A percentile compares a stretch with the other conserved stretches of the same genome.
Evolutionary conservation across 2,113 vertebrate genomes (phyloP).

Genomic region (Ploceus nigricollis): DNA sequence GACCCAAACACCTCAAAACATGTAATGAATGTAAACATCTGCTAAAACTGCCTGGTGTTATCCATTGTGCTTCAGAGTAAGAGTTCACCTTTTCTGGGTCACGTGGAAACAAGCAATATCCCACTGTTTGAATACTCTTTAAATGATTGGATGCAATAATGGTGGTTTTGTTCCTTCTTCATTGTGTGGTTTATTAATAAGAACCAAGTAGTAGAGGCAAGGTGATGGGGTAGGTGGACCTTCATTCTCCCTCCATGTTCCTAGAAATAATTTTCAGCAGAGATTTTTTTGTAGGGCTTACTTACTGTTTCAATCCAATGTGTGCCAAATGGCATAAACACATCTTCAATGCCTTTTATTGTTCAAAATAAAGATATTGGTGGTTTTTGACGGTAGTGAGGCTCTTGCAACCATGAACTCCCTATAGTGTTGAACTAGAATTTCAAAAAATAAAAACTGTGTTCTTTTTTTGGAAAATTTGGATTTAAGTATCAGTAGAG

Average conservation of each 20-base stretch:
- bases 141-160: background rate
- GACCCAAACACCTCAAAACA: background rate
- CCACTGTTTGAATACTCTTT: background rate
- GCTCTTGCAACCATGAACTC: background rate
- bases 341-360: background rate
- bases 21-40: background rate
- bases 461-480: background rate
- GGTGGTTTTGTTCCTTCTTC: background rate
- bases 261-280: background rate
- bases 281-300: background rate
- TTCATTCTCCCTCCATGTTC: background rate
- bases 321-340: background rate
- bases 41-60: background rate
- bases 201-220: background rate
- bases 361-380: background rate
- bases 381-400: fast-evolving
- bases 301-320: background rate
- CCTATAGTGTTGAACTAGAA: background rate
- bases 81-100: background rate
- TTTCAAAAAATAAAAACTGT: background rate
- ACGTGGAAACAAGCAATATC: background rate
- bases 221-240: background rate
- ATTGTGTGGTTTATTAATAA: background rate
- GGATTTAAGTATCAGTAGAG: background rate
- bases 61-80: background rate